Conservation (phyloP, 2,113 vertebrate species). For the Lates calcarifer region DNA sequence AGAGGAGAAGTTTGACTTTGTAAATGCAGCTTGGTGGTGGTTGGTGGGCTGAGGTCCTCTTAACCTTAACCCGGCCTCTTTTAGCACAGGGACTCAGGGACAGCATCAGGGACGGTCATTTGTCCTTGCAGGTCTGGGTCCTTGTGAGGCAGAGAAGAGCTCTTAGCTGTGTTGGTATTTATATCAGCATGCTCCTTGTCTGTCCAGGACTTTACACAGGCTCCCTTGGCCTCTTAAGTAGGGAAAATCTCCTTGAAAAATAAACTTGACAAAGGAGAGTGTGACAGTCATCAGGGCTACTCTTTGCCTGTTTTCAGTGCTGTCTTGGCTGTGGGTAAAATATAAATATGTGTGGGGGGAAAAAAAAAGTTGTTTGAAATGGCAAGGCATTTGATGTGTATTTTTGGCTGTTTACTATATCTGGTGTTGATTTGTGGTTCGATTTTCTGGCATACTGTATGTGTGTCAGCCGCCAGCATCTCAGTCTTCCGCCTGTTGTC, state of each 20-base stretch:
- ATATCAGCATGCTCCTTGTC: slow-evolving; percentile 71
- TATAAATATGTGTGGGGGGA: slow-evolving; percentile 40
- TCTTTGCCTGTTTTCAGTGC: slow-evolving; percentile 51
- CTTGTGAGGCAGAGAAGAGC: slow-evolving; percentile 70
- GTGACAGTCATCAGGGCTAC: slow-evolving; percentile 63
- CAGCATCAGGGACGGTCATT: slow-evolving; percentile 68
- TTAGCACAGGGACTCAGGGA: slow-evolving; percentile 73
- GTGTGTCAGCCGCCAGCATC: slow-evolving; percentile 69
- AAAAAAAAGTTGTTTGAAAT: slow-evolving; percentile 53
- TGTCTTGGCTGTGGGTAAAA: slow-evolving; percentile 56
- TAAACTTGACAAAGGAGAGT: slow-evolving; percentile 69
- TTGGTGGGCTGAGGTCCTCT: slow-evolving; percentile 62
- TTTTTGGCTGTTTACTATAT: slow-evolving; percentile 69
- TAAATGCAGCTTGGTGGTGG: slow-evolving; percentile 47
- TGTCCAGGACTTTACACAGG: slow-evolving; percentile 57
- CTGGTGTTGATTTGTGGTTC: slow-evolving; percentile 67
- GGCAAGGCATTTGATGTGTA: slow-evolving; percentile 62
- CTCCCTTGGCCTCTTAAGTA: slow-evolving; percentile 71
- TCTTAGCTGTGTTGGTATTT: slow-evolving; percentile 78
- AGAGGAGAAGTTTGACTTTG: slow-evolving; percentile 72
- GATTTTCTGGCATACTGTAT: slow-evolving; percentile 58
- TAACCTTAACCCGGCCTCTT: slow-evolving; percentile 77
- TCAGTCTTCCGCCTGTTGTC: slow-evolving; percentile 66
- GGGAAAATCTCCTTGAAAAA: slow-evolving; percentile 75
- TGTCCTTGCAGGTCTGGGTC: slow-evolving; percentile 78